Evolutionary conservation across 2,797 vertebrate species (phyloP), one percentile per base, ranked within the genome.

Genomic region (Picus viridis): DNA sequence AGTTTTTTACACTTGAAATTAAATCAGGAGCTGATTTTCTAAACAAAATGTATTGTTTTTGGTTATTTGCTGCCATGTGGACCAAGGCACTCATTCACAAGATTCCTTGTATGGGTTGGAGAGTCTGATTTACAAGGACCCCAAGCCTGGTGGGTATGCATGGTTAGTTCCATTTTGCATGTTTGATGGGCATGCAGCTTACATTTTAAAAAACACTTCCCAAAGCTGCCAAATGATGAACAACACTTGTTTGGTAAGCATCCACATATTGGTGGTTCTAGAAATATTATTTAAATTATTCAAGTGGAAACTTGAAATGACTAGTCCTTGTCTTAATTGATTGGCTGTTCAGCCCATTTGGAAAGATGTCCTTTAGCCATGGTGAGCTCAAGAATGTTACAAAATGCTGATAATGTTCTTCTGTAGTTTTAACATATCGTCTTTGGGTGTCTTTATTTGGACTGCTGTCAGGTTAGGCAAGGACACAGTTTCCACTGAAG

Each of bases 61-160:
- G 83, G 26, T 96, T 93, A 68, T 41, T 92, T 95, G 96, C 96
- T 96, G 94, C 89, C 85, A 29, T 96, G 96, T 79, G 98, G 98
- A 98, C 78, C 94, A 97, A 99, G 99, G 98, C 18, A 97, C 97
- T 95, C 98, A 98, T 88, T 97, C 97, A 85, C 98, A 97, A 96
- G 98, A 99, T 92, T 96, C 98, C 97, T 97, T 99, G 86, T 98
- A 98, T 97, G 97, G 98, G 96, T 97, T 99, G 98, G 98, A 99
- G 97, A 99, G 77, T 85, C 97, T 99, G 96, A 97, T 99, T 96
- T 99, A 98, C 98, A 98, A 98, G 98, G 98, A 99, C 62, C 32
- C 96, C 73, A 98, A 96, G 81, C 96, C 97, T 83, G 99, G 99
- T 99, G 99, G 94, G 98, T 98, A 98, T 97, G 96, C 96, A 90